A percentile compares a stretch with the other conserved stretches of the same genome.
phyloP scores from a whole-genome alignment of 2,888 invertebrate species.

The Ennomos erosarius region DNA sequence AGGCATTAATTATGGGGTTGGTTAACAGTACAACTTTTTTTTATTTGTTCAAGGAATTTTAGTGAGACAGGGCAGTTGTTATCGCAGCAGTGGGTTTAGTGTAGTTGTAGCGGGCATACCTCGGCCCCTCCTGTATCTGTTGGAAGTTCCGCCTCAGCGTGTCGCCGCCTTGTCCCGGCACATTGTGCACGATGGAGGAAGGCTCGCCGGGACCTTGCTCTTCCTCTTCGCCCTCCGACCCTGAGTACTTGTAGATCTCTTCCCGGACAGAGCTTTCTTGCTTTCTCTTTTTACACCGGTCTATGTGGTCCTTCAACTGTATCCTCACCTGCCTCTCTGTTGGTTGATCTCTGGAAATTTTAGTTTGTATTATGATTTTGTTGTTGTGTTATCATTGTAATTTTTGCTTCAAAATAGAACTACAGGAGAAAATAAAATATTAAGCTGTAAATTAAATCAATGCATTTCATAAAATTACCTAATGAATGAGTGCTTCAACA shows the following conservation, averaged over 20 bases:
- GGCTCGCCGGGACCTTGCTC: constrained; percentile 97
- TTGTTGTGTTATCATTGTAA: background rate
- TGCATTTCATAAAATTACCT: constrained; percentile 62
- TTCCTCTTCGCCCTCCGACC: constrained; percentile 98
- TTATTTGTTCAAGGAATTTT: background rate
- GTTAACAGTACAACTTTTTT: no score
- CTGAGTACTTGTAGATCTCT: constrained; percentile 92
- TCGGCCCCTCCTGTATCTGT: constrained; percentile 94
- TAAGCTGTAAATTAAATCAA: background rate
- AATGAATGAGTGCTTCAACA: constrained; percentile 98
- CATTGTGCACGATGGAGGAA: constrained; percentile 95
- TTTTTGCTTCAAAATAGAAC: background rate
- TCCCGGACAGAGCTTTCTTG: constrained; percentile 92
- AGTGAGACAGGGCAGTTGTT: constrained; percentile 8
- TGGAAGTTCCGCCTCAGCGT: constrained; percentile 99
- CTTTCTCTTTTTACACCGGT: constrained; percentile 97
- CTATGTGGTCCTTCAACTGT: constrained; percentile 99
- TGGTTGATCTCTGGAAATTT: constrained; percentile 93
- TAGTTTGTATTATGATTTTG: background rate
- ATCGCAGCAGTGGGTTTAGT: background rate
- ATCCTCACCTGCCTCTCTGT: constrained; percentile 99
- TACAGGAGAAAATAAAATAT: background rate
- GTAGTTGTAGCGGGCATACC: constrained; percentile 51
- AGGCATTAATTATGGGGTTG: no score
- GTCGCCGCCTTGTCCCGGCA: constrained; percentile 93